Percentiles rank a stretch among this genome's conserved stretches.
These are phyloP conservation scores for Cylas formicarius DNA, from an alignment of 1,140 invertebrate genomes.

Conservation along the genomic window DNA sequence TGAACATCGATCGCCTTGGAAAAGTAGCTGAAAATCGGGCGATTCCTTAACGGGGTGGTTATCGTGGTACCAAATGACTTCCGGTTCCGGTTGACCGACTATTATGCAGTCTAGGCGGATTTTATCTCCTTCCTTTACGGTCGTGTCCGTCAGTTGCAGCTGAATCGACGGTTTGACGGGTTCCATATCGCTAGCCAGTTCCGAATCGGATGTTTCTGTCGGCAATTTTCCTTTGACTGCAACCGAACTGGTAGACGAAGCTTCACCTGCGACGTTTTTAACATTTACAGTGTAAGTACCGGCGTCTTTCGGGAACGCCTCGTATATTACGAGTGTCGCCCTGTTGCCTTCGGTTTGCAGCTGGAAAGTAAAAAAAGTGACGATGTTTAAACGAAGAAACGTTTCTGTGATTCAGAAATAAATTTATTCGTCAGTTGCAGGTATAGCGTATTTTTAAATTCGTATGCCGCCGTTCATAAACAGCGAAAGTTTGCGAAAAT, in stretches of 20 bases:
- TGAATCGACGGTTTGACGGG: constrained; percentile 66
- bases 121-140: constrained; percentile 58
- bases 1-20: constrained; percentile 75
- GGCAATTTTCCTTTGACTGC: constrained; percentile 62
- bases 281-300: constrained; percentile 60
- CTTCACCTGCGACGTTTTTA: constrained; percentile 58
- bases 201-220: constrained; percentile 66
- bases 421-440: too few relatives aligned
- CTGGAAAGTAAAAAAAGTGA: constrained; percentile 43
- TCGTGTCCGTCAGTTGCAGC: constrained; percentile 59
- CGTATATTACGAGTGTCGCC: constrained; percentile 57
- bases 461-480: too few relatives aligned
- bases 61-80: constrained; percentile 85
- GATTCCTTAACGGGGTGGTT: constrained; percentile 78
- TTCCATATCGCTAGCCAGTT: constrained; percentile 62
- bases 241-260: constrained; percentile 55
- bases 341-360: constrained; percentile 52
- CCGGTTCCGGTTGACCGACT: constrained; percentile 76
- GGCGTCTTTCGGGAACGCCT: constrained; percentile 65
- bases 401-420: too few relatives aligned
- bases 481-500: too few relatives aligned
- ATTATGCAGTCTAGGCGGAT: constrained; percentile 74
- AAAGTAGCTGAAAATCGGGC: constrained; percentile 69
- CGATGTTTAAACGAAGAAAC: too few relatives aligned
- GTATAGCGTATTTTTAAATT: too few relatives aligned